A percentile compares a stretch with the other conserved stretches of the same genome.
These are phyloP conservation scores for Cistogaster globosa DNA, from an alignment of 2,888 invertebrate species.

Conservation along the genomic window DNA sequence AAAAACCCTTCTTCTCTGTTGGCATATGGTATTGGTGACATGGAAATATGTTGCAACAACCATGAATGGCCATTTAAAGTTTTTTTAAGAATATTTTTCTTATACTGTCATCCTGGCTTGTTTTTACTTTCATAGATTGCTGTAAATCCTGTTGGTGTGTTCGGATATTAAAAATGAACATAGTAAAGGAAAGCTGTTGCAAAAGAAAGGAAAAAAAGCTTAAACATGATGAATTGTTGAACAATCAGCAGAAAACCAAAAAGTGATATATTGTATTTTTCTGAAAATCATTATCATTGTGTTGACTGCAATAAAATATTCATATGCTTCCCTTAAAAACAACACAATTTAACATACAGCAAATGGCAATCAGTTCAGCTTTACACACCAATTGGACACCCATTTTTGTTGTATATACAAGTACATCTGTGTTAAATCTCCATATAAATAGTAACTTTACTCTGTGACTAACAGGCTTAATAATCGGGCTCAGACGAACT, in stretches of 20 bases:
- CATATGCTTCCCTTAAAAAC: slow-evolving; percentile 76
- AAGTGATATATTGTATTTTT: slow-evolving; percentile 73
- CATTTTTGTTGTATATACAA: slow-evolving; percentile 10
- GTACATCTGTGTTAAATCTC: too few relatives aligned
- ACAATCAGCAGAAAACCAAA: slow-evolving; percentile 68
- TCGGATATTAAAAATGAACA: slow-evolving; percentile 58
- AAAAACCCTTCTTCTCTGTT: background rate
- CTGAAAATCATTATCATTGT: slow-evolving; percentile 71
- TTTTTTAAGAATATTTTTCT: background rate
- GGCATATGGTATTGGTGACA: background rate
- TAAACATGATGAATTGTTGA: slow-evolving; percentile 51
- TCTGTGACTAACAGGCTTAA: slow-evolving; percentile 12
- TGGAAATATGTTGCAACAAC: slow-evolving; percentile 23
- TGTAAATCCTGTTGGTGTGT: slow-evolving; percentile 25
- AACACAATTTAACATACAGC: slow-evolving; percentile 52
- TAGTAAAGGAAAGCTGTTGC: slow-evolving; percentile 25
- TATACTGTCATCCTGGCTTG: slow-evolving; percentile 11
- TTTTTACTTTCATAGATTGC: background rate
- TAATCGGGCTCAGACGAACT: background rate
- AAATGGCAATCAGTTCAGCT: background rate
- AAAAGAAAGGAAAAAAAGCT: slow-evolving; percentile 24
- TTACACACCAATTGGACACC: slow-evolving; percentile 34
- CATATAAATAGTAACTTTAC: background rate
- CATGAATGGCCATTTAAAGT: slow-evolving; percentile 26
- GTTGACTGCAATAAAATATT: slow-evolving; percentile 77